Conservation (phyloP, 2,113 vertebrate genomes). For the Electrona antarctica region DNA sequence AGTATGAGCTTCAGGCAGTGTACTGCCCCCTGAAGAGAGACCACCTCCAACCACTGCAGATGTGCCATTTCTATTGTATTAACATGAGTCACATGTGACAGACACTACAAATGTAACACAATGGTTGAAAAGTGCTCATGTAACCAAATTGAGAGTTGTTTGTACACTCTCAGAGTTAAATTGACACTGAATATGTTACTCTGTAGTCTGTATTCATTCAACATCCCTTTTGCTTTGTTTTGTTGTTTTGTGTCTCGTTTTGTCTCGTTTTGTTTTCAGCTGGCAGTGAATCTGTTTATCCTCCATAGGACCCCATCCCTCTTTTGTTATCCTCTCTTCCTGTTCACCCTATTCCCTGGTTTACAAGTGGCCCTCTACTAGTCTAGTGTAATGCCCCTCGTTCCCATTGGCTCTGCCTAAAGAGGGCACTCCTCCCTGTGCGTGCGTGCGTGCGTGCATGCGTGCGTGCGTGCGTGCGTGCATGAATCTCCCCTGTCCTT, state of each 20-base stretch:
- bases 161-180: no score
- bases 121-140: no score
- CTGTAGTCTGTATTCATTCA: not conserved
- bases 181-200: not conserved
- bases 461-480: not conserved
- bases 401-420: conserved; percentile 34
- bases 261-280: not conserved
- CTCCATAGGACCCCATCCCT: conserved; percentile 21
- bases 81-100: no score
- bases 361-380: conserved; percentile 8
- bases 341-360: not conserved
- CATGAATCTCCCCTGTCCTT: conserved; percentile 56
- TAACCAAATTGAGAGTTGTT: no score
- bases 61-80: no score
- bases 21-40: no score
- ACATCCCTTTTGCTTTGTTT: no score
- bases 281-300: not conserved
- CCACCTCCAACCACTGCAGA: no score
- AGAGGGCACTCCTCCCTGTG: conserved; percentile 26
- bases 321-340: not conserved
- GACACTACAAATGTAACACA: no score
- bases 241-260: no score
- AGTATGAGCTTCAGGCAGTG: no score
- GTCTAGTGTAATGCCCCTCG: conserved; percentile 38
- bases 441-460: not conserved